A percentile compares a stretch with the other conserved stretches of the same genome.
phyloP scores from a whole-genome alignment of 2,888 invertebrate genomes.

The Tetragonula carbonaria region DNA sequence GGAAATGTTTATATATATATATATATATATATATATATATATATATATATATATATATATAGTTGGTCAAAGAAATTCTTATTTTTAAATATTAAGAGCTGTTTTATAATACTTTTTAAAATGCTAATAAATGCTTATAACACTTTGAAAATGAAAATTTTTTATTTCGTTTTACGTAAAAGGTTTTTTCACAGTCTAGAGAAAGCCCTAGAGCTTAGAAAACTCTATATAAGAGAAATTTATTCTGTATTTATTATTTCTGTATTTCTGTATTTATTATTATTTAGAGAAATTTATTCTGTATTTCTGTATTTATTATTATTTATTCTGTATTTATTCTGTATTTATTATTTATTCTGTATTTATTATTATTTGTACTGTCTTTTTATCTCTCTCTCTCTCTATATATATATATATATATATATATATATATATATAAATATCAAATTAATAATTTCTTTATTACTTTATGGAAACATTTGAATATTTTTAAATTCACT shows the following conservation, averaged over 20 bases:
- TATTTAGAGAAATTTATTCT: not conserved
- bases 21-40: too few relatives aligned
- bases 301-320: too few relatives aligned
- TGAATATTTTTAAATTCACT: not conserved
- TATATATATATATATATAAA: too few relatives aligned
- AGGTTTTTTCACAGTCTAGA: too few relatives aligned
- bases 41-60: not conserved
- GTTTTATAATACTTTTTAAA: not conserved
- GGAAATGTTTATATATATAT: not conserved
- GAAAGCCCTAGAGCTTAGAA: not conserved
- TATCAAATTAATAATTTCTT: not conserved
- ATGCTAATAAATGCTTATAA: too few relatives aligned
- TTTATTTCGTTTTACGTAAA: not conserved
- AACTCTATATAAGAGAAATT: not conserved
- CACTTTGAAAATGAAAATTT: not conserved
- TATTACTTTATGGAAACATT: not conserved
- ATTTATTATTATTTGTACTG: too few relatives aligned
- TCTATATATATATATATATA: too few relatives aligned
- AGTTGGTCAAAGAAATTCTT: not conserved
- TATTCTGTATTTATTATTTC: not conserved
- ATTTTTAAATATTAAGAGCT: not conserved
- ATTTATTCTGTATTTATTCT: too few relatives aligned
- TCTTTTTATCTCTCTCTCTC: too few relatives aligned
- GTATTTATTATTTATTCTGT: too few relatives aligned
- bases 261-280: not conserved